Conservation (phyloP, 2,888 invertebrate species). For the Sinopyrophorus schimmeli region DNA sequence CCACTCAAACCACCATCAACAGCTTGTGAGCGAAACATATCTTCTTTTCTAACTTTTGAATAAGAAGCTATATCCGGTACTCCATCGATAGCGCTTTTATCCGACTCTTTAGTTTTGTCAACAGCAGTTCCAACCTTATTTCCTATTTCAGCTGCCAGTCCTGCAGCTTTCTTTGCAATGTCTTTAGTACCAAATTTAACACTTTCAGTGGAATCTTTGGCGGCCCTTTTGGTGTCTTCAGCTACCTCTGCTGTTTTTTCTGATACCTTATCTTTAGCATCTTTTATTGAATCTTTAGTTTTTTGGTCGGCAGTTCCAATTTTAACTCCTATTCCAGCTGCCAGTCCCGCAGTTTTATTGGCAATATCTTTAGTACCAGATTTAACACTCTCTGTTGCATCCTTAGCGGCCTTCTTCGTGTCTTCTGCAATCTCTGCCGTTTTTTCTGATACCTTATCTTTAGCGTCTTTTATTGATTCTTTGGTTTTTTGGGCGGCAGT, state of each 20-base stretch:
- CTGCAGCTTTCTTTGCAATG: neutral
- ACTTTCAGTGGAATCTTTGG: neutral
- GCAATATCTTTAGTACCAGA: neutral
- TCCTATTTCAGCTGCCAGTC: no score
- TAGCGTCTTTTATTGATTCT: neutral
- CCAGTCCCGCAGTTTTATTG: neutral
- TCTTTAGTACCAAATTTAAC: neutral
- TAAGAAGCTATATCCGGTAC: no score
- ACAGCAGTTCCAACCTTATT: no score
- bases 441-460: conserved; percentile 1
- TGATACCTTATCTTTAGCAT: no score
- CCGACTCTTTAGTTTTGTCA: no score
- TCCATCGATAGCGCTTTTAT: no score
- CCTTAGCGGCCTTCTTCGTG: conserved; percentile 1
- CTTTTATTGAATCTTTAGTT: no score
- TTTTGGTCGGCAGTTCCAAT: no score
- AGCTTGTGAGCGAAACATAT: no score
- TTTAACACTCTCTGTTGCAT: neutral
- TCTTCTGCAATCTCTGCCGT: neutral
- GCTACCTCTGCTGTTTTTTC: neutral
- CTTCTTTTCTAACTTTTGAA: neutral
- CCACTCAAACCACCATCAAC: neutral
- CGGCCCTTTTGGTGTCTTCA: neutral
- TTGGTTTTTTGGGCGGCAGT: neutral
- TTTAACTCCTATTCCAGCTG: neutral